phyloP scores from a whole-genome alignment of 2,888 invertebrate species.

The Xestoiulus laeticollis region DNA sequence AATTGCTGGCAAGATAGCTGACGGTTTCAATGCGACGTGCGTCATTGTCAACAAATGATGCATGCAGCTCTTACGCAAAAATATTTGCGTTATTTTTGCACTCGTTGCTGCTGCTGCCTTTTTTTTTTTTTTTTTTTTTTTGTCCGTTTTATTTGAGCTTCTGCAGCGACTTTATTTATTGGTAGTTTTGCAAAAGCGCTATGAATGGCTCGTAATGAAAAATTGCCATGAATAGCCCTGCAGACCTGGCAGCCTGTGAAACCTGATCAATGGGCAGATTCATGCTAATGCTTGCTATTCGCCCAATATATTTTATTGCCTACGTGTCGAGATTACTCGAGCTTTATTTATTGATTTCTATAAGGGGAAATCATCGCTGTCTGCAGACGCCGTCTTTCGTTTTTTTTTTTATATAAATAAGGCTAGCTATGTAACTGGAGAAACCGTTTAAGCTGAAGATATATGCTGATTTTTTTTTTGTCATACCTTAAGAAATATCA shows the following conservation, averaged over 20 bases:
- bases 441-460: background rate
- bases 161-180: background rate
- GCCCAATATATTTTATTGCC: background rate
- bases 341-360: constrained; percentile 17
- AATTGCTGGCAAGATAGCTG: background rate
- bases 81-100: constrained; percentile 24
- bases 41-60: constrained; percentile 29
- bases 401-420: background rate
- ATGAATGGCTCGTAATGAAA: background rate
- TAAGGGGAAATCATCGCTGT: background rate
- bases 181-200: background rate
- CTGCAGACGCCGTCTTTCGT: background rate
- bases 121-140: no score
- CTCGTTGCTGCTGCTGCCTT: no score
- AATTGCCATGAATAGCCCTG: background rate
- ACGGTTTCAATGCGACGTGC: background rate
- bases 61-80: background rate
- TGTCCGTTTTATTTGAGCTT: background rate
- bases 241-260: background rate
- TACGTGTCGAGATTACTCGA: background rate
- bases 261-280: background rate
- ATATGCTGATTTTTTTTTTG: no score
- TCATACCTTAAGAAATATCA: background rate
- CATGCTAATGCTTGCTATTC: background rate
- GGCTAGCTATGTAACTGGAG: background rate